phyloP scores from a whole-genome alignment of 2,888 invertebrate genomes.

The Drosophila greeni region DNA sequence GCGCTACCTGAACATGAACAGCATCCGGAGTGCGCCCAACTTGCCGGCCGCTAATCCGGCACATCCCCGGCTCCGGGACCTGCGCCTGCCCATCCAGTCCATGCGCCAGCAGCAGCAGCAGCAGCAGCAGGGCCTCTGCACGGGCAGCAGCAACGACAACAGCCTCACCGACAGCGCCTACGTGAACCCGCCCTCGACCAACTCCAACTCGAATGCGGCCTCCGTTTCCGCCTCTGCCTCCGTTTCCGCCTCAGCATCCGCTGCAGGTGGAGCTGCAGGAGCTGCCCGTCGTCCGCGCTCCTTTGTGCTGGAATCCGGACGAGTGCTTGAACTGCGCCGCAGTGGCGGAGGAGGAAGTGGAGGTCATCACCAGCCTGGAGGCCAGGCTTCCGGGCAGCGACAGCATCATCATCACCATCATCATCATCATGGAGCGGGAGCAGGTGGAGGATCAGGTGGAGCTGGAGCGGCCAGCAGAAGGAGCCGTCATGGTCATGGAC shows the following conservation, averaged over 20 bases:
- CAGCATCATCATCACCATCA: conserved; percentile 16
- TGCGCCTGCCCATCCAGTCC: conserved; percentile 86
- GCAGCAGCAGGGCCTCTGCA: conserved; percentile 6
- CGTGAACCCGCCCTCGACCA: conserved; percentile 75
- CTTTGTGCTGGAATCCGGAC: conserved; percentile 82
- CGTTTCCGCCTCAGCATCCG: conserved; percentile 39
- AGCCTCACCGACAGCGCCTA: conserved; percentile 77
- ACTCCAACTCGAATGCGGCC: conserved; percentile 56
- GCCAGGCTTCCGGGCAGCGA: neutral
- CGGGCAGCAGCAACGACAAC: conserved; percentile 74
- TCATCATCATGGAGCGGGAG: conserved; percentile 11
- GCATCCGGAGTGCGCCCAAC: conserved; percentile 89
- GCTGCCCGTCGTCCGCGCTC: conserved; percentile 82
- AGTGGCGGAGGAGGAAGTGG: conserved; percentile 74
- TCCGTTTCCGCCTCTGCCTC: conserved; percentile 51
- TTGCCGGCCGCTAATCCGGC: conserved; percentile 84
- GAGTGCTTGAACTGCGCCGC: conserved; percentile 87
- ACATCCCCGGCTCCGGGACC: conserved; percentile 85
- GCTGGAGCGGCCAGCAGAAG: neutral
- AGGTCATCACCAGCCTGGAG: conserved; percentile 20
- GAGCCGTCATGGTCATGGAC: conserved; percentile 9
- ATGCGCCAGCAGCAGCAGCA: conserved; percentile 78
- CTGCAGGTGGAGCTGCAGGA: conserved; percentile 7
- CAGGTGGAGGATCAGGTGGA: neutral
- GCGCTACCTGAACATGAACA: conserved; percentile 86